Conservation (phyloP, 2,113 vertebrate species). For the Labeo rohita region DNA sequence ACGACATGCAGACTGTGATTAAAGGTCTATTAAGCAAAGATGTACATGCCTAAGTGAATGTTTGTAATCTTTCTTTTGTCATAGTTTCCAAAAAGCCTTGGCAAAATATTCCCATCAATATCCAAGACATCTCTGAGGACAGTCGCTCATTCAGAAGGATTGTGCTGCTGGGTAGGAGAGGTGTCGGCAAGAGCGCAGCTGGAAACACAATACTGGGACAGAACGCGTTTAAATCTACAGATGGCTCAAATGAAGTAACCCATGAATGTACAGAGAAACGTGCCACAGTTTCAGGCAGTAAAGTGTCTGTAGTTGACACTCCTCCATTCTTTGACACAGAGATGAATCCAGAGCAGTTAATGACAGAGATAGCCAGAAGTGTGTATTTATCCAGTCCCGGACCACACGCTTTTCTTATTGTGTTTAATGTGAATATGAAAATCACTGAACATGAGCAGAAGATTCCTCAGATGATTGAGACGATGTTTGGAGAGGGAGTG, state of each 20-base stretch:
- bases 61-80: not conserved
- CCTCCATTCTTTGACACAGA: slow-evolving; percentile 43
- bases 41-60: not conserved
- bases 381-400: slow-evolving; percentile 9
- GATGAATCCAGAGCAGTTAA: not conserved
- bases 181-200: slow-evolving; percentile 48
- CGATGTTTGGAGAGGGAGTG: slow-evolving; percentile 27
- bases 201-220: slow-evolving; percentile 53
- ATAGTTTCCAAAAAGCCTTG: slow-evolving; percentile 2
- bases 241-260: not conserved
- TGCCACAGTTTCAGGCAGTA: not conserved
- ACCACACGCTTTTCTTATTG: slow-evolving; percentile 53
- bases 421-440: slow-evolving; percentile 17
- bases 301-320: slow-evolving; percentile 46
- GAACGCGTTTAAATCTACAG: slow-evolving; percentile 2
- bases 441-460: slow-evolving; percentile 40
- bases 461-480: not conserved
- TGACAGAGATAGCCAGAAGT: no score
- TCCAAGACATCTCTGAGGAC: not conserved
- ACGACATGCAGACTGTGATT: not conserved
- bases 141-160: slow-evolving; percentile 10
- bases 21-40: not conserved
- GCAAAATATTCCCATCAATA: not conserved
- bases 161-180: slow-evolving; percentile 48
- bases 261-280: not conserved